Evolutionary conservation across 2,888 invertebrate genomes (phyloP).

Genomic region (Brachypalpus laphriformis): DNA sequence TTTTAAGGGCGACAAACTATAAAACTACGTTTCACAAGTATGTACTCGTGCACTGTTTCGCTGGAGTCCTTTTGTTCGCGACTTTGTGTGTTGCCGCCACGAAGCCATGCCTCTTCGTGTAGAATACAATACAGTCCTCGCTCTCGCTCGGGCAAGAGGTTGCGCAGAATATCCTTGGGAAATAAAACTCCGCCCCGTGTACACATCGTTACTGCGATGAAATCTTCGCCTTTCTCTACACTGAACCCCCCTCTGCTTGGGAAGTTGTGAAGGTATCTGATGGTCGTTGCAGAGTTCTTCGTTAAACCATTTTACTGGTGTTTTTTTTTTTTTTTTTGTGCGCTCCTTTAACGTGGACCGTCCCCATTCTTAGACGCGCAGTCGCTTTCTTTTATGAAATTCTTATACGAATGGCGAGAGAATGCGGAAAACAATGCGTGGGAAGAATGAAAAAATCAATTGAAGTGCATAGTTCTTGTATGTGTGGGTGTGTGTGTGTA

Average conservation of each 20-base stretch:
- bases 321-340: slow-evolving; percentile 27
- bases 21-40: slow-evolving; percentile 8
- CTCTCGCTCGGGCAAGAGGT: slow-evolving; percentile 66
- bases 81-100: slow-evolving; percentile 10
- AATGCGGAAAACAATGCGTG: slow-evolving; percentile 39
- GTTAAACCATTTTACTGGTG: slow-evolving; percentile 29
- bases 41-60: neutral
- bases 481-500: neutral
- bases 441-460: slow-evolving; percentile 51
- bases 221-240: slow-evolving; percentile 33
- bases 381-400: slow-evolving; percentile 76
- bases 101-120: slow-evolving; percentile 59
- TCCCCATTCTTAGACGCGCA: slow-evolving; percentile 81
- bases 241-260: neutral
- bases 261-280: neutral
- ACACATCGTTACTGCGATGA: slow-evolving; percentile 32
- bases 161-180: slow-evolving; percentile 75
- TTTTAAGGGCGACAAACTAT: slow-evolving; percentile 47
- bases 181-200: slow-evolving; percentile 76
- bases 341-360: slow-evolving; percentile 66
- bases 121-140: slow-evolving; percentile 46
- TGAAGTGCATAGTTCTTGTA: slow-evolving; percentile 18
- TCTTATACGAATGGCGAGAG: slow-evolving; percentile 39
- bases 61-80: slow-evolving; percentile 46
- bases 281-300: slow-evolving; percentile 47